Conservation (phyloP, 1,140 invertebrate species). For the Pemphigus obesinymphae region DNA sequence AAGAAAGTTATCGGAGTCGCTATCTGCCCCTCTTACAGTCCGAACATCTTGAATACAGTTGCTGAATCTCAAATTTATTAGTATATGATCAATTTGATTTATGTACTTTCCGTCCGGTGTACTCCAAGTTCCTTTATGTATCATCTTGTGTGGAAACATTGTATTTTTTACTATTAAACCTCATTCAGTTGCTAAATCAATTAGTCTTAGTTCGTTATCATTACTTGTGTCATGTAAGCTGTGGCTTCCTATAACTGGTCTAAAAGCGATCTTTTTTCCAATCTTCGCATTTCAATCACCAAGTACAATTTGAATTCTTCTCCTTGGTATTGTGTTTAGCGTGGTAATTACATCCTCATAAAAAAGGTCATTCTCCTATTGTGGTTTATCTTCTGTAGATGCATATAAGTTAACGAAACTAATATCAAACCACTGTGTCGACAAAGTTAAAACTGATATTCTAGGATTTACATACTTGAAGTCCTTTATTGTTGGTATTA, state of each 20-base stretch:
- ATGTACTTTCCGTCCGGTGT: too few species aligned
- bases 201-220: conserved; percentile 44
- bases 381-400: conserved; percentile 8
- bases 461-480: too few species aligned
- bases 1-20: neutral
- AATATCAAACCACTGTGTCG: too few species aligned
- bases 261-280: conserved; percentile 20
- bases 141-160: conserved; percentile 44
- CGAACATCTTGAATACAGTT: conserved; percentile 38
- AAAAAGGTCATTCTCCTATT: conserved; percentile 40
- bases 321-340: conserved; percentile 8
- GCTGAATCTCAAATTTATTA: conserved; percentile 1
- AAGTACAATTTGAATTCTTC: too few species aligned
- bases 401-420: too few species aligned
- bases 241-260: conserved; percentile 41
- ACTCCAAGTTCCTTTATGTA: too few species aligned
- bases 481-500: too few species aligned
- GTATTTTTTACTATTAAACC: conserved; percentile 35
- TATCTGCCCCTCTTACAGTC: too few species aligned
- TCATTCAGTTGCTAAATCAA: conserved; percentile 27
- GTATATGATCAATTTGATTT: too few species aligned
- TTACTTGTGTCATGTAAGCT: too few species aligned
- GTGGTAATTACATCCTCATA: conserved; percentile 32
- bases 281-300: conserved; percentile 42
- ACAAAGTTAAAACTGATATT: too few species aligned